Percentiles rank a stretch among this genome's conserved stretches.
phyloP scores from a whole-genome alignment of 2,797 vertebrate genomes.

The Gobio occitaniae region DNA sequence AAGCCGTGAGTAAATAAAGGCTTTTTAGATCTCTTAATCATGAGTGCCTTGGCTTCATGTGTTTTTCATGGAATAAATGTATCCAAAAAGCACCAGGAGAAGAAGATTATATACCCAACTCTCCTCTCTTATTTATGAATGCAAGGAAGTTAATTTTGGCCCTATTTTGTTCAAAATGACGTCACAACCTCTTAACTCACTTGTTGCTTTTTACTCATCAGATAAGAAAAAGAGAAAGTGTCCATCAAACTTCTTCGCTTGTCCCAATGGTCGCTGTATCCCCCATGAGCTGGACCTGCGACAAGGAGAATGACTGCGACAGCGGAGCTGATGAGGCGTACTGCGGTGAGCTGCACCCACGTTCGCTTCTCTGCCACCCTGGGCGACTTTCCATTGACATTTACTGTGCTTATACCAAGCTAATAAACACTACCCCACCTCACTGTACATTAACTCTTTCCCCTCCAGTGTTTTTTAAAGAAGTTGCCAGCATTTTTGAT shows the following conservation, averaged over 20 bases:
- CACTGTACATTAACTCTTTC: neutral
- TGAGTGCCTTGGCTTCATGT: neutral
- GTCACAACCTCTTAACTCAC: neutral
- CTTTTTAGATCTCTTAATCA: neutral
- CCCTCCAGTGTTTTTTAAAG: neutral
- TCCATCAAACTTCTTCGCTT: constrained; percentile 84
- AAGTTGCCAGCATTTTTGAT: neutral
- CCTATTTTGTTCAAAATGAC: neutral
- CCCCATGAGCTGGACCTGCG: constrained; percentile 85
- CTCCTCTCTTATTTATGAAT: neutral
- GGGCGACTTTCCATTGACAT: neutral
- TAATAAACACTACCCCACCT: neutral
- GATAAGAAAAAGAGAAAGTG: constrained; percentile 88
- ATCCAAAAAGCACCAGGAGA: neutral
- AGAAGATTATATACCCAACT: neutral
- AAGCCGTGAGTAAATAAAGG: neutral
- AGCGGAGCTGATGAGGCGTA: constrained; percentile 84
- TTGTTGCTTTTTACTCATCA: constrained; percentile 63
- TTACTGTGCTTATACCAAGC: neutral
- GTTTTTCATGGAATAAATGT: neutral
- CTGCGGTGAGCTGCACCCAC: constrained; percentile 77
- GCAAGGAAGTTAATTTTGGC: neutral
- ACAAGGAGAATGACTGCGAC: constrained; percentile 89
- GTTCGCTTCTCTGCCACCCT: neutral
- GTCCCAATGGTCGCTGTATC: constrained; percentile 88